phyloP scores from a whole-genome alignment of 2,888 invertebrate species.

The Luffia ferchaultella region DNA sequence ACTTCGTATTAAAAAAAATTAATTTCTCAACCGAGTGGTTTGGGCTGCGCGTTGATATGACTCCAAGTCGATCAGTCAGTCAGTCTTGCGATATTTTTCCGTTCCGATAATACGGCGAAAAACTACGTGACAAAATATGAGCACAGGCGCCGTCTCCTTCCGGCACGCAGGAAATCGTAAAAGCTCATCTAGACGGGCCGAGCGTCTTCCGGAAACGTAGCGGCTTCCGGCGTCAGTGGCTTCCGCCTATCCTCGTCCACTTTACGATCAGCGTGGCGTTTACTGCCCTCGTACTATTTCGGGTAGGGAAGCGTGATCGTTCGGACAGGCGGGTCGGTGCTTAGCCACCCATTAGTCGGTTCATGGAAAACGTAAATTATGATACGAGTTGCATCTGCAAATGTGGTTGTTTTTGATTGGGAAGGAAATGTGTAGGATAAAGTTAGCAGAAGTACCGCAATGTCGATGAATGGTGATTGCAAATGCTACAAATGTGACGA shows the following conservation, averaged over 20 bases:
- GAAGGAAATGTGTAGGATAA: no score
- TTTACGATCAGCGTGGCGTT: constrained; percentile 30
- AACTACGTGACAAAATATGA: no score
- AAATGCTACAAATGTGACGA: no score
- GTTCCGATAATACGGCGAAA: no score
- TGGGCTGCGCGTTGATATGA: no score
- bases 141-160: constrained; percentile 16
- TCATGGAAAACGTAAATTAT: constrained; percentile 1
- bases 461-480: no score
- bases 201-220: constrained; percentile 45
- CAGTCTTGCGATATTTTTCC: no score
- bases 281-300: constrained; percentile 36
- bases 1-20: no score
- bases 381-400: background rate
- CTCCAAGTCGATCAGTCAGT: no score
- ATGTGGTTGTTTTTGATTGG: no score
- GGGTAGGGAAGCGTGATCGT: constrained; percentile 17
- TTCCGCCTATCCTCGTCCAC: constrained; percentile 42
- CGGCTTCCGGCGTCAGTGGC: constrained; percentile 10
- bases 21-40: no score
- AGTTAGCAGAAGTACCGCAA: no score
- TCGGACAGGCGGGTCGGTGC: constrained; percentile 1
- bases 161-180: constrained; percentile 57
- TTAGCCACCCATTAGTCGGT: constrained; percentile 4
- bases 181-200: constrained; percentile 50